Percentiles rank a stretch among this genome's conserved stretches.
These are phyloP conservation scores for Gambusia holbrooki DNA, from an alignment of 2,113 vertebrate genomes.

Conservation along the genomic window DNA sequence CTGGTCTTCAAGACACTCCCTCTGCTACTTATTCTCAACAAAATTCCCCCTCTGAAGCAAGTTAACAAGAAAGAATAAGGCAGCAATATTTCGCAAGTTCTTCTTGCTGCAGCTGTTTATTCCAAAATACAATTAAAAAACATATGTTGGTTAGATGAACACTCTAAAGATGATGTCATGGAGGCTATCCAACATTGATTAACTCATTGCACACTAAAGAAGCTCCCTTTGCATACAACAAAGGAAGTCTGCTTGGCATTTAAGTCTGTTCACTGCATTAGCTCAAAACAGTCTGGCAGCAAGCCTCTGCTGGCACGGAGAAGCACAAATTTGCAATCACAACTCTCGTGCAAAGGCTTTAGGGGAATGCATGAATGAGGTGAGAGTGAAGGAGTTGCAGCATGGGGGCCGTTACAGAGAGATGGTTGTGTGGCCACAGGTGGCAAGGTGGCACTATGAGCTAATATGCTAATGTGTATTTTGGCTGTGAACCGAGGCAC, in stretches of 20 bases:
- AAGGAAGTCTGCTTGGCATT: constrained; percentile 33
- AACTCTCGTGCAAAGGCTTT: background rate
- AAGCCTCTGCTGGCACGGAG: constrained; percentile 12
- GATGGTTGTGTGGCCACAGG: constrained; percentile 64
- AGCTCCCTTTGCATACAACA: constrained; percentile 19
- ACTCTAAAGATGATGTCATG: constrained; percentile 10
- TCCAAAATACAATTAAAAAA: constrained; percentile 1
- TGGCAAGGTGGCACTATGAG: constrained; percentile 64
- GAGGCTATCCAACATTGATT: constrained; percentile 10
- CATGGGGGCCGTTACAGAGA: constrained; percentile 19
- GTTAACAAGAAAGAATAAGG: constrained; percentile 33
- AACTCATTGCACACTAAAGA: constrained; percentile 10
- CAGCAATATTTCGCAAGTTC: constrained; percentile 30
- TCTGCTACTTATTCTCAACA: constrained; percentile 48
- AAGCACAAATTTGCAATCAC: background rate
- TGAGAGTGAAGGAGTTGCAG: constrained; percentile 18
- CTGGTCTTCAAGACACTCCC: constrained; percentile 60
- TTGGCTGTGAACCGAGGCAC: constrained; percentile 64
- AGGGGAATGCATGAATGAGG: constrained; percentile 17
- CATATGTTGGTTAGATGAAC: constrained; percentile 12
- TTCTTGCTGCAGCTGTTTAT: constrained; percentile 22
- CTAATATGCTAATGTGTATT: constrained; percentile 70
- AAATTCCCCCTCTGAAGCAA: constrained; percentile 60
- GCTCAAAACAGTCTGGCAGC: constrained; percentile 31
- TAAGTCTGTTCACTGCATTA: constrained; percentile 42